phyloP scores from a whole-genome alignment of 1,140 invertebrate species.

The Holcopasites calliopsidis region DNA sequence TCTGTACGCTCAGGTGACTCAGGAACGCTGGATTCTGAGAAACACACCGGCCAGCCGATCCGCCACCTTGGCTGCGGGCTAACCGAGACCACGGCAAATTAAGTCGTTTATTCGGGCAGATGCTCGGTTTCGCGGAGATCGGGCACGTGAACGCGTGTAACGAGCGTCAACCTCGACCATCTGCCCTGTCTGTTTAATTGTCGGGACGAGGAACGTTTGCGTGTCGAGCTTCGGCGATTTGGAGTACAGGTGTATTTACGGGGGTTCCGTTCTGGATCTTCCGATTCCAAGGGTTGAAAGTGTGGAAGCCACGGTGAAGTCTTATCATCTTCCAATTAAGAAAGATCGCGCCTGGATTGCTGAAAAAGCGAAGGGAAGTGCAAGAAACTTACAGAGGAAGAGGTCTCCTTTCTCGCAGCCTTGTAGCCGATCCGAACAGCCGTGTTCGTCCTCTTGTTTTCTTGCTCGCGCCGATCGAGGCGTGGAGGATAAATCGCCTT shows the following conservation, averaged over 20 bases:
- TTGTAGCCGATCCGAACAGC: slow-evolving; percentile 13
- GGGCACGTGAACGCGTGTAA: slow-evolving; percentile 54
- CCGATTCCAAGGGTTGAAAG: no score
- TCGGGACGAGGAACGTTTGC: not conserved
- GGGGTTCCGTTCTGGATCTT: not conserved
- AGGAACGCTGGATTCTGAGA: slow-evolving; percentile 45
- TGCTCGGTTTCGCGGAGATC: slow-evolving; percentile 67
- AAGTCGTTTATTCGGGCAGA: slow-evolving; percentile 78
- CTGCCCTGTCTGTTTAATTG: slow-evolving; percentile 48
- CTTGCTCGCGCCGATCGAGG: slow-evolving; percentile 41
- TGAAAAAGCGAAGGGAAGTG: not conserved
- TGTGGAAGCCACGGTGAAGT: not conserved
- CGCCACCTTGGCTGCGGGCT: slow-evolving; percentile 59
- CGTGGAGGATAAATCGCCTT: slow-evolving; percentile 48
- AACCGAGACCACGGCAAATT: slow-evolving; percentile 66
- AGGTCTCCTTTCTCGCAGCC: not conserved
- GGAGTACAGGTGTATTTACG: not conserved
- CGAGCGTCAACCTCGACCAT: slow-evolving; percentile 40
- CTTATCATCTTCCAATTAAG: not conserved
- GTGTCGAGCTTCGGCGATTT: not conserved
- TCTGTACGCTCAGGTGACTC: slow-evolving; percentile 12
- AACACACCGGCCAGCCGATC: slow-evolving; percentile 23
- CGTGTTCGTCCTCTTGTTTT: slow-evolving; percentile 47
- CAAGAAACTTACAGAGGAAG: not conserved
- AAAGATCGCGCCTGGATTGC: not conserved